These are phyloP conservation scores for Schizotus pectinicornis DNA, from an alignment of 2,888 invertebrate species.

Conservation along the genomic window DNA sequence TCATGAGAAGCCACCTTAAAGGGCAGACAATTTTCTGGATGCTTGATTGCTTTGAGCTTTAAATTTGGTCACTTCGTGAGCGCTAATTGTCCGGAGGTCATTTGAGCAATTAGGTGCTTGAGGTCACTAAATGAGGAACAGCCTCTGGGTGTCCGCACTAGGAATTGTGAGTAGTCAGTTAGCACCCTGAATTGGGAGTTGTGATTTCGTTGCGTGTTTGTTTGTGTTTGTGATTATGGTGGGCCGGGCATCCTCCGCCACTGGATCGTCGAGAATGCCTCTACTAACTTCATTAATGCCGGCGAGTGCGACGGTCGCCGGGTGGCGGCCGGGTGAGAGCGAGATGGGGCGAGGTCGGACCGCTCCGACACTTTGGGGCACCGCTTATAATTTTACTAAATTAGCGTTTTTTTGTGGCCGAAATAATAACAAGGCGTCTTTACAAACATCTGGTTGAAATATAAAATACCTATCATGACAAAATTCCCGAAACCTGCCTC, in stretches of 20 bases:
- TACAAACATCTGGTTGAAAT: constrained; percentile 31
- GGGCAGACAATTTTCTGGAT: too few relatives aligned
- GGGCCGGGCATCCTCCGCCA: constrained; percentile 26
- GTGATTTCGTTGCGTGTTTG: too few relatives aligned
- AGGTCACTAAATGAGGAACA: too few relatives aligned
- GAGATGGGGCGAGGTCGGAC: constrained; percentile 27
- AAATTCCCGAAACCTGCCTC: constrained; percentile 32
- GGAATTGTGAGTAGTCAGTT: too few relatives aligned
- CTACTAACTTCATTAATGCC: constrained; percentile 42
- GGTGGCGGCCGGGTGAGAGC: constrained; percentile 34
- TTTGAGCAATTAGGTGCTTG: too few relatives aligned
- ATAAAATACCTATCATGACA: constrained; percentile 30
- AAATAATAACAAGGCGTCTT: constrained; percentile 34
- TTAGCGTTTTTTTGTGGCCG: constrained; percentile 36
- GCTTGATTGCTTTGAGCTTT: too few relatives aligned
- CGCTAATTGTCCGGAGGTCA: too few relatives aligned
- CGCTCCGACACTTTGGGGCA: constrained; percentile 33
- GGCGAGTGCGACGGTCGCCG: constrained; percentile 32
- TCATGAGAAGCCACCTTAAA: too few relatives aligned
- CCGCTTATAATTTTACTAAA: constrained; percentile 41
- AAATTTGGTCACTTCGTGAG: too few relatives aligned
- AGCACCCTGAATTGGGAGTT: too few relatives aligned
- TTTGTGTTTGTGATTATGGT: too few relatives aligned
- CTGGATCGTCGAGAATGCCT: constrained; percentile 32
- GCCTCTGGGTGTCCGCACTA: too few relatives aligned